Base-by-base conservation (phyloP, 2,888 invertebrate species). In the Molorchus minor region DNA sequence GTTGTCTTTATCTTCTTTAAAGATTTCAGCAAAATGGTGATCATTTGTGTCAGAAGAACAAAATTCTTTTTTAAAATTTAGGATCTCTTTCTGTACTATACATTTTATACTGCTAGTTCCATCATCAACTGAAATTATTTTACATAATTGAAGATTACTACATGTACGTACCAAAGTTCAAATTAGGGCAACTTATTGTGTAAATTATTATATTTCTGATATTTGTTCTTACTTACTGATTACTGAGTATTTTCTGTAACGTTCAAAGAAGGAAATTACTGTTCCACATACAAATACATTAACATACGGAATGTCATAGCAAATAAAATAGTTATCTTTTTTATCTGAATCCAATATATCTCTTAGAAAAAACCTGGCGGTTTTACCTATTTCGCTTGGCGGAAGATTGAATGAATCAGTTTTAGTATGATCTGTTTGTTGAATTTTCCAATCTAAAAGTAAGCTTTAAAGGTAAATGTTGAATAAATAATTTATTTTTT, bases 71-170 rank as follows among this genome's bases (percentile, higher is more conserved):
- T 5, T 12, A 7, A n/a, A 10, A n/a, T 33, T 13, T 16, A 38
- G 49, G 0, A 15, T 20, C 15, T 45, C 36, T 33, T 52, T 41
- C 13, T 45, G 20, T 59, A 64, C 59, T 17, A 64, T 35, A 54
- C 64, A 64, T 47, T 43, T 61, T 15, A 64, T 61, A 41, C 25
- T 38, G 17, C 61, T 58, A 20, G 64, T 64, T 4, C 58, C 58
- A 55, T 64, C 64, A 58, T 64, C 64, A 49, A 64, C 64, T 64
- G 30, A 55, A 62, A 4, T 12, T 12, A 38, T 25, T 25, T 25
- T 25, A n/a, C n/a, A n/a, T n/a, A n/a, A n/a, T n/a, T n/a, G n/a
- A n/a, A n/a, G n/a, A n/a, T n/a, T n/a, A n/a, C n/a, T n/a, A n/a
- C n/a, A n/a, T n/a, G n/a, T n/a, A n/a, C n/a, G n/a, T n/a, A n/a